Conservation (phyloP, 2,797 vertebrate genomes). For the Cacajao melanocephalus region DNA sequence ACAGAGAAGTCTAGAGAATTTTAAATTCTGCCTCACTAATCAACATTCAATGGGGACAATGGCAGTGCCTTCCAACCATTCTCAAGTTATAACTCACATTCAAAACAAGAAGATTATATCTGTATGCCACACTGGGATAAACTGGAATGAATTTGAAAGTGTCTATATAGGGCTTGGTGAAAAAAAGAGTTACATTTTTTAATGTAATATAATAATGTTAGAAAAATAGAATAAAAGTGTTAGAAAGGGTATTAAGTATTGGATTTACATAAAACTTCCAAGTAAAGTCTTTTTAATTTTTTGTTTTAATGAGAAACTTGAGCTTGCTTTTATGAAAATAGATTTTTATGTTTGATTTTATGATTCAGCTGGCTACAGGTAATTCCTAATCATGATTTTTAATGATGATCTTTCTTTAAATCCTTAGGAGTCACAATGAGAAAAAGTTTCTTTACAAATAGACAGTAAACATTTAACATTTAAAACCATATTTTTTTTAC, state of each 20-base stretch:
- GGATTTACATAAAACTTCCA: constrained; percentile 45
- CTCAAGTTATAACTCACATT: background rate
- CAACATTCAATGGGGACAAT: background rate
- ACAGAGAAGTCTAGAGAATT: background rate
- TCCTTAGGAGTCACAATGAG: constrained; percentile 47
- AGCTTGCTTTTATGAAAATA: constrained; percentile 51
- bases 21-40: background rate
- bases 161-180: background rate
- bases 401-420: constrained; percentile 52
- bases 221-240: constrained; percentile 52
- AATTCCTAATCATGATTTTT: constrained; percentile 62
- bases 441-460: constrained; percentile 41
- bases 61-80: background rate
- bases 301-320: constrained; percentile 60
- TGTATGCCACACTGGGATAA: background rate
- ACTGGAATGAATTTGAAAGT: background rate
- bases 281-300: constrained; percentile 38
- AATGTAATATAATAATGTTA: background rate
- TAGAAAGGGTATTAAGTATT: constrained; percentile 28
- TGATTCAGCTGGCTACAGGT: constrained; percentile 45
- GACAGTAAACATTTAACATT: constrained; percentile 50
- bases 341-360: constrained; percentile 63
- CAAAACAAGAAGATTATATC: background rate
- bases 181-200: background rate
- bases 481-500: background rate